Evolutionary conservation across 2,113 vertebrate species (phyloP).

Genomic region (Hoplias malabaricus): DNA sequence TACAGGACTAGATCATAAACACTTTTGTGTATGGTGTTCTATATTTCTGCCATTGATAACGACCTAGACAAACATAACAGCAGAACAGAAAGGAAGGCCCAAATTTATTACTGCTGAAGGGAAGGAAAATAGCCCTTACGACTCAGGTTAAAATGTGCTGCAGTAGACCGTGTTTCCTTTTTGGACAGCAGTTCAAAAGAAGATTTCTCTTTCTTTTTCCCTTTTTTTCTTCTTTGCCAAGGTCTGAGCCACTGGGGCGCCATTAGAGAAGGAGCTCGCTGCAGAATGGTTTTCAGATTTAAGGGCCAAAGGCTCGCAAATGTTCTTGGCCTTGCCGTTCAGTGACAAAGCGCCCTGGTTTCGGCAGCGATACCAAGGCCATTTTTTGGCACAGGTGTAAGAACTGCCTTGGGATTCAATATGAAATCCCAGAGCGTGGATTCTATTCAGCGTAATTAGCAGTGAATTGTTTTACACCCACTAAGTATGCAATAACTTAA

Average conservation of each 20-base stretch:
- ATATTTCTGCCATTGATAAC: constrained; percentile 66
- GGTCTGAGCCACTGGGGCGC: constrained; percentile 58
- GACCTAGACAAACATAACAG: constrained; percentile 61
- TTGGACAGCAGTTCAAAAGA: constrained; percentile 71
- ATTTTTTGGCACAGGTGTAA: constrained; percentile 5
- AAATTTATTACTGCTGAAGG: constrained; percentile 67
- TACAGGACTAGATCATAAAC: constrained; percentile 52
- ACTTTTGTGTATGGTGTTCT: constrained; percentile 49
- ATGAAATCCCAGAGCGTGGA: constrained; percentile 21
- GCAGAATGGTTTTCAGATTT: constrained; percentile 72
- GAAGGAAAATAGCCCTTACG: constrained; percentile 70
- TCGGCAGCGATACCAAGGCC: constrained; percentile 15
- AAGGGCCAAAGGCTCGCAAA: constrained; percentile 48
- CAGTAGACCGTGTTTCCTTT: constrained; percentile 73
- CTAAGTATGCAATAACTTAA: constrained; percentile 48
- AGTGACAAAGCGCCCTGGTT: constrained; percentile 21
- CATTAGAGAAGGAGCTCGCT: constrained; percentile 61
- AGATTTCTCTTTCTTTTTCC: constrained; percentile 11
- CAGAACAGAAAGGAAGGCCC: constrained; percentile 60
- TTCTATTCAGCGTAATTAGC: constrained; percentile 51
- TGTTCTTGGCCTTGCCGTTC: constrained; percentile 43
- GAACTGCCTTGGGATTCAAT: constrained; percentile 6
- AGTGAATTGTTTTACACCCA: constrained; percentile 56
- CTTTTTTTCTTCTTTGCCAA: constrained; percentile 23
- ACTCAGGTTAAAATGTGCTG: constrained; percentile 71